Conservation (phyloP, 2,888 invertebrate species). For the Nephrotoma appendiculata region DNA sequence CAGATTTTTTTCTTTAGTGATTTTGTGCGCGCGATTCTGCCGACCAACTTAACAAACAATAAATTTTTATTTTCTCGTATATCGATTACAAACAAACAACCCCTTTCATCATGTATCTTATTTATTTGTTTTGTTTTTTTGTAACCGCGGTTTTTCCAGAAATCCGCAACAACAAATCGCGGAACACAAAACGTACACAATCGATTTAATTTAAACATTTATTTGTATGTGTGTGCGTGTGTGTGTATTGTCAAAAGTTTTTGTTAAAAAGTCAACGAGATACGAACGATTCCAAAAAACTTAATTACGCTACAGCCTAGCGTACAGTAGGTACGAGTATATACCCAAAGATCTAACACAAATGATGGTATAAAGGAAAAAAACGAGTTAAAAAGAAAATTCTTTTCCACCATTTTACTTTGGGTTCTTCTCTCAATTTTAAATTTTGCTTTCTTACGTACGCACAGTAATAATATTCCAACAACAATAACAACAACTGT, state of each 20-base stretch:
- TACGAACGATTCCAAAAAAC: background rate
- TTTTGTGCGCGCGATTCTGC: background rate
- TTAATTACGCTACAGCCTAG: background rate
- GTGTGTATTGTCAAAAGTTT: background rate
- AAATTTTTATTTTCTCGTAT: background rate
- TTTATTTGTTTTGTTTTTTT: background rate
- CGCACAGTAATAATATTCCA: background rate
- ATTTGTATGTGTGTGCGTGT: background rate
- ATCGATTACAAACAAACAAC: background rate
- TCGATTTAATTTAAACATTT: background rate
- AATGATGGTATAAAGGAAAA: background rate
- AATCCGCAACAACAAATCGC: background rate
- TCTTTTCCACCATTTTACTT: background rate
- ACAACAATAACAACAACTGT: background rate
- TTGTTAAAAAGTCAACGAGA: background rate
- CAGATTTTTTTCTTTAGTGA: background rate
- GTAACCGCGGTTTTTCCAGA: background rate
- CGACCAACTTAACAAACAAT: background rate
- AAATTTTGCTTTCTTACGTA: background rate
- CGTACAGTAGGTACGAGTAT: background rate
- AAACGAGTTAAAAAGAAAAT: background rate
- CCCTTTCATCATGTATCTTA: background rate
- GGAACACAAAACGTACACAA: background rate
- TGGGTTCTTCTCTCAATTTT: background rate
- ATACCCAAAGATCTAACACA: background rate